Evolutionary conservation across 2,113 vertebrate genomes (phyloP).

Genomic region (Apodemus speciosus): DNA sequence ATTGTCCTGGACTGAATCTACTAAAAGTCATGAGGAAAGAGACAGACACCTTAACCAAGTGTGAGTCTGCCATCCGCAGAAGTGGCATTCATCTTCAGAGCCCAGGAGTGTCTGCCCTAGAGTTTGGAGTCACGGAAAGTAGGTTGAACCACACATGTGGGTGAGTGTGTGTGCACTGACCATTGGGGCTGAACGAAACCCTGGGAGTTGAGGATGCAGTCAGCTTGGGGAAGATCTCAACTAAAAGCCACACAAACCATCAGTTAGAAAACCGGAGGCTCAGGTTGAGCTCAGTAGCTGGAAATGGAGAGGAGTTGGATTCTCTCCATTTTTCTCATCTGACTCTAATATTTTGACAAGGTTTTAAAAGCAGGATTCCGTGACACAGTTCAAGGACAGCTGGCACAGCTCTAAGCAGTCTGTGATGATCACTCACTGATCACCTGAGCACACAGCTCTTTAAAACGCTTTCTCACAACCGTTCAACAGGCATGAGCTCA

Average conservation of each 20-base stretch:
- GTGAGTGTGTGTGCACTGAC: neutral
- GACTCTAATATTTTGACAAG: neutral
- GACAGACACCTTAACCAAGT: neutral
- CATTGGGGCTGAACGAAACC: too few species aligned
- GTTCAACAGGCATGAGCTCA: neutral
- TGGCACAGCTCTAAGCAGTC: neutral
- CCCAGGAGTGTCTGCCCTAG: neutral
- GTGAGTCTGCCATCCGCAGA: neutral
- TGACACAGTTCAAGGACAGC: neutral
- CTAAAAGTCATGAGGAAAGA: too few species aligned
- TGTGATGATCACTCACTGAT: neutral
- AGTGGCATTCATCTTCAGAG: neutral
- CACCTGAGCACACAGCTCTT: neutral
- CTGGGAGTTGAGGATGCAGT: neutral
- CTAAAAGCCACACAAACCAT: fast-evolving
- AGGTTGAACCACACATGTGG: neutral
- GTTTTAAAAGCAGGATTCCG: neutral
- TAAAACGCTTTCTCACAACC: neutral
- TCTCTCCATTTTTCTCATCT: neutral
- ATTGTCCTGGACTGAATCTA: neutral
- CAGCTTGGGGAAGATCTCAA: neutral
- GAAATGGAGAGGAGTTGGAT: neutral
- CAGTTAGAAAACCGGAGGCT: neutral
- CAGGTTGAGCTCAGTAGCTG: neutral
- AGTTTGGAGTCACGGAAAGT: neutral